Percentiles rank a stretch among this genome's conserved stretches.
phyloP scores from a whole-genome alignment of 1,140 invertebrate species.

The Rhagoletis zephyria region DNA sequence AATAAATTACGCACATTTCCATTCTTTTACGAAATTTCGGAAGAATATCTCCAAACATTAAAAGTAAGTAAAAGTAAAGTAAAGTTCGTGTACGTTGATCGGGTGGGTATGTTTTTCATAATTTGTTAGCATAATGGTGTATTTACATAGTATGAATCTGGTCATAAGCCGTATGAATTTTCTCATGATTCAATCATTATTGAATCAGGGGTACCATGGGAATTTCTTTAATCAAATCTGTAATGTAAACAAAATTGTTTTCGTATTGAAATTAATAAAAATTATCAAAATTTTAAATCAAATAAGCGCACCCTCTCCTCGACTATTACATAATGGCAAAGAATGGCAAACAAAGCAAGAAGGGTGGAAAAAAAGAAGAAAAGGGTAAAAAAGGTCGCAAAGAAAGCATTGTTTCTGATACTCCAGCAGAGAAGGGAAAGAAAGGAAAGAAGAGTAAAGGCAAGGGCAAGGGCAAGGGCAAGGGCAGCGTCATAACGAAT shows the following conservation, averaged over 20 bases:
- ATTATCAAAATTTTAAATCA: conserved; percentile 24
- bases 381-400: conserved; percentile 12
- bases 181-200: too few relatives aligned
- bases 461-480: conserved; percentile 4
- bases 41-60: too few relatives aligned
- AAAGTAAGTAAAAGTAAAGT: too few relatives aligned
- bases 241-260: conserved; percentile 7
- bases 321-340: conserved; percentile 9
- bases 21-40: too few relatives aligned
- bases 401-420: neutral
- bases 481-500: neutral
- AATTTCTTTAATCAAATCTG: neutral
- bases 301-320: conserved; percentile 20
- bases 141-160: too few relatives aligned
- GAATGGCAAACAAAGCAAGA: conserved; percentile 54
- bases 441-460: neutral
- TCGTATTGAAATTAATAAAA: conserved; percentile 8
- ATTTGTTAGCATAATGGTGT: too few relatives aligned
- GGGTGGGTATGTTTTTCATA: too few relatives aligned
- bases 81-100: too few relatives aligned
- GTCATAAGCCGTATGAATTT: too few relatives aligned
- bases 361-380: neutral
- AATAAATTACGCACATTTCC: too few relatives aligned
- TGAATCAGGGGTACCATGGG: too few relatives aligned
- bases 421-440: neutral